phyloP scores from a whole-genome alignment of 2,797 vertebrate species.

The Hippopotamyrus pictus region DNA sequence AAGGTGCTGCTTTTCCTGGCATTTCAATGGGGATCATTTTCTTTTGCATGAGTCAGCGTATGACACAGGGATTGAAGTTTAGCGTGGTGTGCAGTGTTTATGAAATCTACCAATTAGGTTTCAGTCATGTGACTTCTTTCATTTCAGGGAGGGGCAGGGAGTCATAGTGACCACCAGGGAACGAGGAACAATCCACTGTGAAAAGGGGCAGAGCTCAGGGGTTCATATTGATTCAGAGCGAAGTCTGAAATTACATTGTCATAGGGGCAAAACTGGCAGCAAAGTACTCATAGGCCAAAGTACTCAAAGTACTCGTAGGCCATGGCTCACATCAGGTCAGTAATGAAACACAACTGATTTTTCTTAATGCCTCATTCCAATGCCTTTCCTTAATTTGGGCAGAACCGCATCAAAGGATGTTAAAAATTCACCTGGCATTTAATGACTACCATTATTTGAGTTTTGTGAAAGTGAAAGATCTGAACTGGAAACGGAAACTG shows the following conservation, averaged over 20 bases:
- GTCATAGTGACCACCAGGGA: not conserved
- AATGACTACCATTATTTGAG: not conserved
- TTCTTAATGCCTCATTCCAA: not conserved
- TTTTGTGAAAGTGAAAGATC: not conserved
- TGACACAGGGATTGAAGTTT: not conserved
- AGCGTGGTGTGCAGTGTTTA: not conserved
- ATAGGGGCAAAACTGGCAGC: not conserved
- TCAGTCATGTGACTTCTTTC: not conserved
- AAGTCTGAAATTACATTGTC: not conserved
- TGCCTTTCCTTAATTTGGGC: not conserved
- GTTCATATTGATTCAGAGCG: not conserved
- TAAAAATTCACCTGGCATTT: not conserved
- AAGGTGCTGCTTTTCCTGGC: not conserved
- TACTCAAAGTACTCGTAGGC: not conserved
- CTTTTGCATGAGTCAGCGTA: not conserved
- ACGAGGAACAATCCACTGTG: not conserved
- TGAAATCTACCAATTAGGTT: not conserved
- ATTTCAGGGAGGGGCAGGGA: not conserved
- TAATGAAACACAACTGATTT: not conserved
- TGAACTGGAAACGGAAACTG: not conserved
- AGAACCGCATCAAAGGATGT: not conserved
- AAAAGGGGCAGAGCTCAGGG: not conserved
- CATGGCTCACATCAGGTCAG: not conserved
- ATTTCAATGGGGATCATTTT: not conserved
- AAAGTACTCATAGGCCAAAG: not conserved